Percentiles rank a stretch among this genome's conserved stretches.
Evolutionary conservation across 2,797 vertebrate genomes (phyloP).

Genomic region (Hemibagrus guttatus): DNA sequence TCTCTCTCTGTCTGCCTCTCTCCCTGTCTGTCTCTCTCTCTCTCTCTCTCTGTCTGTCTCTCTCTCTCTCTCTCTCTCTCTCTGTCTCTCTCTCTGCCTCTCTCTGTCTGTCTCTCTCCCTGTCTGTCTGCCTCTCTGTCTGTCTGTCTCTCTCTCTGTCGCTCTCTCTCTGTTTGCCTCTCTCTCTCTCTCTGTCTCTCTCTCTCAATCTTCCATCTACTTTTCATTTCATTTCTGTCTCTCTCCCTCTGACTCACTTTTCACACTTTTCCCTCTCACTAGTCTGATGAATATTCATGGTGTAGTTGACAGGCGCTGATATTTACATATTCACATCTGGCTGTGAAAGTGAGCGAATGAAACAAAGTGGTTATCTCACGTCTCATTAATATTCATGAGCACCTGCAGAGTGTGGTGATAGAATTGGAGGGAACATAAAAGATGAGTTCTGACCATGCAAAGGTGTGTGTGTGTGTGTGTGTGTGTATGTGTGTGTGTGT

Average conservation of each 20-base stretch:
- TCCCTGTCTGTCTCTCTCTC: too few species aligned
- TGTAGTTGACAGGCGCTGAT: constrained; percentile 31
- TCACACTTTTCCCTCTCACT: constrained; percentile 25
- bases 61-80: too few species aligned
- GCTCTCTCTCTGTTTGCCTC: background rate
- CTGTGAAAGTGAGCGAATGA: constrained; percentile 45
- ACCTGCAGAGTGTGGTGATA: constrained; percentile 43
- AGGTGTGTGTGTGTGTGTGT: background rate
- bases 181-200: background rate
- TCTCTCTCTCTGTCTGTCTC: too few species aligned
- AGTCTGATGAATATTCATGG: constrained; percentile 45
- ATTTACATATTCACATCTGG: constrained; percentile 47
- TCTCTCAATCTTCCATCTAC: background rate
- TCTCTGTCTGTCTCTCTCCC: background rate
- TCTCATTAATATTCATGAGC: constrained; percentile 58
- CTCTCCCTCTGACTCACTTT: constrained; percentile 28
- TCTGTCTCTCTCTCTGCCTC: too few species aligned
- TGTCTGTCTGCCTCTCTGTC: too few species aligned
- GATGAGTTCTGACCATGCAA: constrained; percentile 9
- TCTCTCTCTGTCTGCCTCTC: too few species aligned
- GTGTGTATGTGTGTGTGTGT: constrained; percentile 18
- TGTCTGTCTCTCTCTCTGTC: background rate
- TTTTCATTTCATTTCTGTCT: constrained; percentile 21
- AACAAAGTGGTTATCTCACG: constrained; percentile 53
- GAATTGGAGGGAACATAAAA: constrained; percentile 22